Conservation (phyloP, 2,797 vertebrate species). For the Threskiornis aethiopicus region DNA sequence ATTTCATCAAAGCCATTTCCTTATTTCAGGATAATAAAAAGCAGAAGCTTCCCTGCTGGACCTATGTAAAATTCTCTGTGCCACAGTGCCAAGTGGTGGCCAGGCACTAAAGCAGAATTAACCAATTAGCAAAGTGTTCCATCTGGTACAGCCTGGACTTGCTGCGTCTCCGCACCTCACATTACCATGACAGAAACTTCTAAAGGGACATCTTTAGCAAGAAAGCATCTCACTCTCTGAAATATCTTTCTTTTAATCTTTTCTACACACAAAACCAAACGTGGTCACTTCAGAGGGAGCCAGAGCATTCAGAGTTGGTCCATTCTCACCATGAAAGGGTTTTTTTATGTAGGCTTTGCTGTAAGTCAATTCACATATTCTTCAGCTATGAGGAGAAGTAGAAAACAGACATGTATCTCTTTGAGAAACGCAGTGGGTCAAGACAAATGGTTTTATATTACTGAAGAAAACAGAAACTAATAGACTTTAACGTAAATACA, state of each 20-base stretch:
- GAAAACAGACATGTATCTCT: not conserved
- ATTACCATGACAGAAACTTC: not conserved
- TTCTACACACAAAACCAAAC: not conserved
- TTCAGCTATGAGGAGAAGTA: not conserved
- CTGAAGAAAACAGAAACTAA: not conserved
- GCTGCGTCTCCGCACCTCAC: not conserved
- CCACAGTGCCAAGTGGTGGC: not conserved
- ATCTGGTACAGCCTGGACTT: conserved; percentile 5
- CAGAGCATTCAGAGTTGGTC: not conserved
- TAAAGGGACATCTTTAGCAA: conserved; percentile 15
- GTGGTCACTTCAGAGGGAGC: not conserved
- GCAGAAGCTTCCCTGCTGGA: conserved; percentile 18
- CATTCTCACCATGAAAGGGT: not conserved
- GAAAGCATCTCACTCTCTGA: not conserved
- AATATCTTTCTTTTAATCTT: conserved; percentile 24
- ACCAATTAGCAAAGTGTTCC: conserved; percentile 38
- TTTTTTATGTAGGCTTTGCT: not conserved
- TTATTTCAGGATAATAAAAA: conserved; percentile 16
- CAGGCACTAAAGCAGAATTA: conserved; percentile 36
- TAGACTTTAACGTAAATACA: not conserved
- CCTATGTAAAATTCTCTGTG: conserved; percentile 8
- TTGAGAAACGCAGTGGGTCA: not conserved
- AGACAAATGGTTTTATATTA: not conserved
- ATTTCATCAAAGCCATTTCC: conserved; percentile 3
- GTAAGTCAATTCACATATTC: not conserved